These are phyloP conservation scores for Rhyacichthys aspro DNA, from an alignment of 2,797 vertebrate species.

Conservation along the genomic window DNA sequence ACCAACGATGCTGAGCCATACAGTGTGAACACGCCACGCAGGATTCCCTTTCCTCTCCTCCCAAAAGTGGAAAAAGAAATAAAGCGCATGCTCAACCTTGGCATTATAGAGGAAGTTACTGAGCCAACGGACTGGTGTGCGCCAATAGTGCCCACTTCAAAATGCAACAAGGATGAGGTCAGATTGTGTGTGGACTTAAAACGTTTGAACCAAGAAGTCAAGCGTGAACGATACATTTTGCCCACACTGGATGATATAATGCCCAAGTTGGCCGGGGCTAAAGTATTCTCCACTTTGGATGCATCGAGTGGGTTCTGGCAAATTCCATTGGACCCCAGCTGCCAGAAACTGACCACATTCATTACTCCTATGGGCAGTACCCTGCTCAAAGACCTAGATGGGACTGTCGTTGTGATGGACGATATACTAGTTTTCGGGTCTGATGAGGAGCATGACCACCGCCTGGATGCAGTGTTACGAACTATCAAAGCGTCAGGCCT, in stretches of 20 bases:
- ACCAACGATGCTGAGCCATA: background rate
- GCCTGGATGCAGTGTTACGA: background rate
- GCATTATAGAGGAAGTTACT: constrained; percentile 1
- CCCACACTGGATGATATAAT: background rate
- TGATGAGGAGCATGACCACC: background rate
- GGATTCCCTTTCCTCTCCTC: background rate
- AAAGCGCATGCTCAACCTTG: background rate
- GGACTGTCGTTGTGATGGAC: background rate
- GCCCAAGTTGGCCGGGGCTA: background rate
- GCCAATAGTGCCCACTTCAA: background rate
- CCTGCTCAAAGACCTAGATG: background rate
- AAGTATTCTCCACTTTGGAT: background rate
- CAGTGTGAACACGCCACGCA: background rate
- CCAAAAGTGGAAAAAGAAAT: constrained; percentile 7
- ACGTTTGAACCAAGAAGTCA: background rate
- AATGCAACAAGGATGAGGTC: background rate
- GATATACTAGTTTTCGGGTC: background rate
- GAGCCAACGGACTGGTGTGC: constrained; percentile 4
- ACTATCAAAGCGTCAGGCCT: background rate
- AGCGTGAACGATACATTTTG: background rate
- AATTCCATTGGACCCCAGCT: background rate
- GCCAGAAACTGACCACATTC: constrained; percentile 5
- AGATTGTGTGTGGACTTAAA: constrained; percentile 2
- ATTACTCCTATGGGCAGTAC: background rate
- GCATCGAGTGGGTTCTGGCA: background rate